Percentiles rank a stretch among this genome's conserved stretches.
Evolutionary conservation across 2,888 invertebrate genomes (phyloP).

Genomic region (Craniophora ligustri): DNA sequence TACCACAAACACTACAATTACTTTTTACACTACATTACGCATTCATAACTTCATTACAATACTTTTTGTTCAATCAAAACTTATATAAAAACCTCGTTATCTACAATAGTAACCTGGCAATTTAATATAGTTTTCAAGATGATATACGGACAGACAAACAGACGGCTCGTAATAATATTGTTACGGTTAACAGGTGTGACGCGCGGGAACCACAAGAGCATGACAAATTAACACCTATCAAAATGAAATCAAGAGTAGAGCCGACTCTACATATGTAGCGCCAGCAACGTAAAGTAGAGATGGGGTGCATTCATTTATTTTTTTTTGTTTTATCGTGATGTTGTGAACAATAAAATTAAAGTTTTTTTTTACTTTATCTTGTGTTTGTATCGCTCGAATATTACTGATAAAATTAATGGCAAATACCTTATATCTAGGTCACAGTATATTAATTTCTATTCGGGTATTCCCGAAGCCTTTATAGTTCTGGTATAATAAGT

Average conservation of each 20-base stretch:
- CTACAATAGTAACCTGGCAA: conserved; percentile 48
- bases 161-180: conserved; percentile 55
- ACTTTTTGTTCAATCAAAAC: conserved; percentile 30
- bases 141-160: conserved; percentile 46
- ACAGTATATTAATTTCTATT: too few species aligned
- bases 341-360: too few species aligned
- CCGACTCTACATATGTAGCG: conserved; percentile 57
- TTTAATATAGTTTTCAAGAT: conserved; percentile 50
- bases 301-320: neutral
- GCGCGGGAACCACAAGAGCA: conserved; percentile 65
- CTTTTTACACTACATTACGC: conserved; percentile 12
- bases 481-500: too few species aligned
- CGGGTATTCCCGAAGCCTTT: too few species aligned
- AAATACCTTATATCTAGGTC: too few species aligned
- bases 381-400: too few species aligned
- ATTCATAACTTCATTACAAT: conserved; percentile 38
- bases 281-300: conserved; percentile 48
- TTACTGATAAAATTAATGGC: too few species aligned
- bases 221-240: conserved; percentile 81
- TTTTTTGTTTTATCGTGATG: too few species aligned
- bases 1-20: neutral
- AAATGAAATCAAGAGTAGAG: conserved; percentile 78
- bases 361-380: too few species aligned
- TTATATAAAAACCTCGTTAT: conserved; percentile 54
- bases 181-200: conserved; percentile 56